Conservation (phyloP, 2,797 vertebrate genomes). For the Falco rusticolus region DNA sequence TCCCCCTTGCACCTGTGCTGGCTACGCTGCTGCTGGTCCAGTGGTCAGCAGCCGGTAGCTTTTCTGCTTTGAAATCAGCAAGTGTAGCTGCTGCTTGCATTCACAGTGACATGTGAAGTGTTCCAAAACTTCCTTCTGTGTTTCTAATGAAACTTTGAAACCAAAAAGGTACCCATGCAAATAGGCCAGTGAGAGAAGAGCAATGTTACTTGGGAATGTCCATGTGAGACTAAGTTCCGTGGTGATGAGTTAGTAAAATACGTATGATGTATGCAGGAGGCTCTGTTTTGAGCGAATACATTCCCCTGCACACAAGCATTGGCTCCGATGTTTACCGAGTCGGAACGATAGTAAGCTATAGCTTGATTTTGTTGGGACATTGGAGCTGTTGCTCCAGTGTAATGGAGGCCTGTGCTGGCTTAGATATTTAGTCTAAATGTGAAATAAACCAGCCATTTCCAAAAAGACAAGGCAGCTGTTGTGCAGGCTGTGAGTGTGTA, state of each 20-base stretch:
- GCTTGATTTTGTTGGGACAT: neutral
- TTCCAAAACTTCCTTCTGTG: neutral
- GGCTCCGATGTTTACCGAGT: neutral
- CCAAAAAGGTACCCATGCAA: neutral
- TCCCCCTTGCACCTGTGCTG: fast-evolving
- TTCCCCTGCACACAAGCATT: neutral
- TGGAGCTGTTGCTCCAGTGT: neutral
- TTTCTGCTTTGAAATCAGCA: neutral
- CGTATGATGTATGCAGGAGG: neutral
- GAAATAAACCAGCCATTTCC: neutral
- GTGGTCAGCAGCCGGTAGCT: neutral
- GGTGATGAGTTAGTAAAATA: neutral
- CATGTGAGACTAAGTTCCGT: neutral
- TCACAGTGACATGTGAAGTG: neutral
- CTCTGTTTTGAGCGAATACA: neutral
- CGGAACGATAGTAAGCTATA: neutral
- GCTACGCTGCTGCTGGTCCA: neutral
- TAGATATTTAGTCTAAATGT: neutral
- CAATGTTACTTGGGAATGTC: neutral
- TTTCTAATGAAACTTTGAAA: neutral
- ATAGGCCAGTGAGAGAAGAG: neutral
- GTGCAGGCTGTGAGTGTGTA: neutral
- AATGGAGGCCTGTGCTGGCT: neutral
- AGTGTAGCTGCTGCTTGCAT: neutral
- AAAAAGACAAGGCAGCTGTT: neutral